A percentile compares a stretch with the other conserved stretches of the same genome.
phyloP scores from a whole-genome alignment of 2,113 vertebrate genomes.

The Hyperoodon ampullatus region DNA sequence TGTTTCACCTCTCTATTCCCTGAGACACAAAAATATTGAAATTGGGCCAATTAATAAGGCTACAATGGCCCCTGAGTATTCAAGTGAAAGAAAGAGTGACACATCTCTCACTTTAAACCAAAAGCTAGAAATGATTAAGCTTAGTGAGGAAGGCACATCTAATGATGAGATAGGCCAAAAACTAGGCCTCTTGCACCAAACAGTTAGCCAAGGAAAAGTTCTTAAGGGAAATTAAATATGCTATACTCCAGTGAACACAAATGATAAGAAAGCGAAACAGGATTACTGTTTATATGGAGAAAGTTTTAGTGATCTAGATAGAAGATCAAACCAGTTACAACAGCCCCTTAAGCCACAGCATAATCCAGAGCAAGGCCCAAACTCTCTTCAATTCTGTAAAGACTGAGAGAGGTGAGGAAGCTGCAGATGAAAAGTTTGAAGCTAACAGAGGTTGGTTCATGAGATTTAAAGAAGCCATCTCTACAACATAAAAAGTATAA shows the following conservation, averaged over 20 bases:
- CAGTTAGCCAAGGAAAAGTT: neutral
- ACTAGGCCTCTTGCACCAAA: neutral
- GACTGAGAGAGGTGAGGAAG: neutral
- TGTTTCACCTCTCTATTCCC: neutral
- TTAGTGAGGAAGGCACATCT: neutral
- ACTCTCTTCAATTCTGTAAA: neutral
- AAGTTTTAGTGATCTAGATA: neutral
- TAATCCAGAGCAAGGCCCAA: neutral
- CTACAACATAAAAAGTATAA: neutral
- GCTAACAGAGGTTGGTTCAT: neutral
- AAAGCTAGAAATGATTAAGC: neutral
- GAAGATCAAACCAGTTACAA: neutral
- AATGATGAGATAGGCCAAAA: neutral
- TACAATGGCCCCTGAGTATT: neutral
- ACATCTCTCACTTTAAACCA: neutral
- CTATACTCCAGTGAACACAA: neutral
- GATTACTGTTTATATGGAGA: no score
- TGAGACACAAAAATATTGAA: neutral
- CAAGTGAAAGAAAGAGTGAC: neutral
- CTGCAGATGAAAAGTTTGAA: neutral
- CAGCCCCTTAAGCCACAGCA: neutral
- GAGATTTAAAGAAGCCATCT: neutral
- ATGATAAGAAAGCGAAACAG: neutral
- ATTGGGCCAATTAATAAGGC: neutral
- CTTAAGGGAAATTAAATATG: neutral